Evolutionary conservation across 1,140 invertebrate genomes (phyloP).

Genomic region (Drosophila biarmipes): DNA sequence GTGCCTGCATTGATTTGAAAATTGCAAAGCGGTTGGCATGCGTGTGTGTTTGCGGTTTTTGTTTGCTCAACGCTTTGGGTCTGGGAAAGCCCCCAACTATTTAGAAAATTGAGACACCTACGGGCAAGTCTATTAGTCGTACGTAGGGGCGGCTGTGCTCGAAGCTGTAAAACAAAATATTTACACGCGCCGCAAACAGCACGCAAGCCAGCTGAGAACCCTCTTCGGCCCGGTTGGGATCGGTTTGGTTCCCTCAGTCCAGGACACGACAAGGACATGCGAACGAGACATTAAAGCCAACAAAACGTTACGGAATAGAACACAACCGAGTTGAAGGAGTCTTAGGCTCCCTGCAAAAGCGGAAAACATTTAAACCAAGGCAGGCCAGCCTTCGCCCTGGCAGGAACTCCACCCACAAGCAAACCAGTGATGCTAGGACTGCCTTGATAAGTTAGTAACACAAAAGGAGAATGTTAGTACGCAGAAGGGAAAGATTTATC

Average conservation of each 20-base stretch:
- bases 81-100: slow-evolving; percentile 57
- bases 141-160: slow-evolving; percentile 42
- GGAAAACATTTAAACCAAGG: slow-evolving; percentile 31
- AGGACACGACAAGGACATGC: slow-evolving; percentile 62
- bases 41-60: slow-evolving; percentile 31
- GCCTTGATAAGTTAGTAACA: neutral
- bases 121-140: slow-evolving; percentile 71
- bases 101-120: slow-evolving; percentile 81
- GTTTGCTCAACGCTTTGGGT: slow-evolving; percentile 34
- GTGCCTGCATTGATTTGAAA: slow-evolving; percentile 64
- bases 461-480: no score
- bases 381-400: slow-evolving; percentile 42
- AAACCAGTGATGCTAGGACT: slow-evolving; percentile 2
- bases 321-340: slow-evolving; percentile 33
- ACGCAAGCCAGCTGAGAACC: slow-evolving; percentile 57
- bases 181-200: slow-evolving; percentile 70
- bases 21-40: slow-evolving; percentile 49
- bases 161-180: slow-evolving; percentile 81
- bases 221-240: slow-evolving; percentile 7
- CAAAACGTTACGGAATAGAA: slow-evolving; percentile 29
- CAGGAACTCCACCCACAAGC: slow-evolving; percentile 14
- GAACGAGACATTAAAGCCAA: slow-evolving; percentile 79
- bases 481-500: neutral
- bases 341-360: slow-evolving; percentile 18
- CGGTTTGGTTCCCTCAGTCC: slow-evolving; percentile 16